These are phyloP conservation scores for Lomographa bimaculata DNA, from an alignment of 2,888 invertebrate genomes.

Conservation along the genomic window DNA sequence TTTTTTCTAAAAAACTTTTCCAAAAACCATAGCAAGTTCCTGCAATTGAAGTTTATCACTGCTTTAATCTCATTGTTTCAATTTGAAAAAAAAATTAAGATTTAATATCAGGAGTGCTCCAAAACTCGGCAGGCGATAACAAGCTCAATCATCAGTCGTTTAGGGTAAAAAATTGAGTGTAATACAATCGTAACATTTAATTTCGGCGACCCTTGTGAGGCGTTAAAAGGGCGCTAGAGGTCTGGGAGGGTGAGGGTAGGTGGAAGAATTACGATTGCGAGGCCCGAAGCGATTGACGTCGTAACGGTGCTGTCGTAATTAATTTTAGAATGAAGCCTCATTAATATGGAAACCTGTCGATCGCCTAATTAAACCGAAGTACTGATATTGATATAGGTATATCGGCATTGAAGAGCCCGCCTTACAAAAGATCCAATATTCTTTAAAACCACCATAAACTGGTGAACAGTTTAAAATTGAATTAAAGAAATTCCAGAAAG, in stretches of 20 bases:
- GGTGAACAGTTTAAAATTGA: no score
- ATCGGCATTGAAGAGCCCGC: no score
- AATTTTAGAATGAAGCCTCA: slow-evolving; percentile 46
- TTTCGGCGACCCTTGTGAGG: slow-evolving; percentile 62
- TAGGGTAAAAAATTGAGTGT: slow-evolving; percentile 59
- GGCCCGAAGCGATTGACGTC: slow-evolving; percentile 54
- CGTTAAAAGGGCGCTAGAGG: slow-evolving; percentile 67
- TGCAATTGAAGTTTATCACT: slow-evolving; percentile 30
- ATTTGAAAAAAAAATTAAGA: slow-evolving; percentile 33
- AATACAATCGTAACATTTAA: slow-evolving; percentile 68
- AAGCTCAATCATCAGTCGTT: slow-evolving; percentile 45
- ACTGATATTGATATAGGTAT: no score
- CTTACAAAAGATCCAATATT: no score
- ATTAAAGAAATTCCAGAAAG: no score
- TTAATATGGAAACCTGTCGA: slow-evolving; percentile 39
- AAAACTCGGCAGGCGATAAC: slow-evolving; percentile 44
- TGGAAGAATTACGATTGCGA: slow-evolving; percentile 58
- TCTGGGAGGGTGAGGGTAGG: slow-evolving; percentile 55
- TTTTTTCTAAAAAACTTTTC: no score
- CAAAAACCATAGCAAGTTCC: slow-evolving; percentile 8
- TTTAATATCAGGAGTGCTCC: slow-evolving; percentile 33
- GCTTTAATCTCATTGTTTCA: slow-evolving; percentile 33
- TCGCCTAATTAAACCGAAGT: slow-evolving; percentile 7
- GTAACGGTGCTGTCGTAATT: slow-evolving; percentile 58
- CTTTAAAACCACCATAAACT: no score